phyloP scores from a whole-genome alignment of 1,140 invertebrate species.

The Zaprionus vittiger region DNA sequence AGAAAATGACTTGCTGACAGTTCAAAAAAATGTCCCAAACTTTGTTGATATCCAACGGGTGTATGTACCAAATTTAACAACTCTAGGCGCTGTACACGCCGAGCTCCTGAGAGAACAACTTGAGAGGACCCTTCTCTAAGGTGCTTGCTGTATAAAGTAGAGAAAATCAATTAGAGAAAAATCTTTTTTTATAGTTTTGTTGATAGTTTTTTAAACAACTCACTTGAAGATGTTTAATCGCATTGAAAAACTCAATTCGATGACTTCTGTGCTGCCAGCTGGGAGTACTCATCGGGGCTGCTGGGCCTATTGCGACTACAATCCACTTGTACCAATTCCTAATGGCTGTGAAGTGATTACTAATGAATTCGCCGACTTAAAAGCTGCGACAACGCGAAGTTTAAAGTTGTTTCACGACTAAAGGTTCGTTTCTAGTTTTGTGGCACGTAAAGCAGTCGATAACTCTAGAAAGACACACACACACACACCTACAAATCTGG shows the following conservation, averaged over 20 bases:
- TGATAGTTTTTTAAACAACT: not conserved
- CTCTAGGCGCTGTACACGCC: too few species aligned
- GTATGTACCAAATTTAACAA: too few species aligned
- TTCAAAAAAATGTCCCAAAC: too few species aligned
- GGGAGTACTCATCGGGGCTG: not conserved
- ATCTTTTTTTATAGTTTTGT: not conserved
- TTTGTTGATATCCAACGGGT: too few species aligned
- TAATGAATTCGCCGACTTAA: constrained; percentile 72
- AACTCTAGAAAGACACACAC: not conserved
- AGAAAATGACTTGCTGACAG: too few species aligned
- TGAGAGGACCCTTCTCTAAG: not conserved
- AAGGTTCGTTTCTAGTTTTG: constrained; percentile 1
- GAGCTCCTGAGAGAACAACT: too few species aligned
- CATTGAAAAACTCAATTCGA: not conserved
- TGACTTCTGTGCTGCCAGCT: not conserved
- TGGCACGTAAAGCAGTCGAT: constrained; percentile 4
- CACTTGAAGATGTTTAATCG: not conserved
- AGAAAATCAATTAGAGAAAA: not conserved
- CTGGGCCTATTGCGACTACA: constrained; percentile 13
- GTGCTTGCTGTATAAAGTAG: not conserved
- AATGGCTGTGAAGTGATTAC: constrained; percentile 79
- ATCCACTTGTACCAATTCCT: constrained; percentile 79
- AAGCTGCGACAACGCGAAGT: constrained; percentile 47
- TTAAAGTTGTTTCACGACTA: not conserved
- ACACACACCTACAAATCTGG: not conserved